Evolutionary conservation across 2,797 vertebrate genomes (phyloP).

Genomic region (Rhynchonycteris naso): DNA sequence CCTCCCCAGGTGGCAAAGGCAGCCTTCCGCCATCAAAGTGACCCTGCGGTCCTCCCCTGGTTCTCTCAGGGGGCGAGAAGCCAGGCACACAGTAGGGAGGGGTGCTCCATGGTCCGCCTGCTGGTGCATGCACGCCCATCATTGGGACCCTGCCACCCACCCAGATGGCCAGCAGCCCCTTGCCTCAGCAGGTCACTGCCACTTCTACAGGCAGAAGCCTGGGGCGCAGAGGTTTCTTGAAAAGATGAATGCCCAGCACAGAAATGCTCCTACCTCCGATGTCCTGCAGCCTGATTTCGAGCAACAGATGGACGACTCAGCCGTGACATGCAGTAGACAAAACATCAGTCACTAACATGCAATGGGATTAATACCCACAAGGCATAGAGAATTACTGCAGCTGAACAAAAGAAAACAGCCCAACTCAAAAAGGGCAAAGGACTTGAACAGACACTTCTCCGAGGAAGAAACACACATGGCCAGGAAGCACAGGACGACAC

Average conservation of each 20-base stretch:
- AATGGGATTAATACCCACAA: not conserved
- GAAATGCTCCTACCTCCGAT: not conserved
- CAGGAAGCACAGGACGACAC: accelerated
- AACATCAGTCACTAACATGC: too few species aligned
- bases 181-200: too few species aligned
- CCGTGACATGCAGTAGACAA: accelerated
- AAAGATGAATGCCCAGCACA: not conserved
- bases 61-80: not conserved
- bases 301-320: not conserved
- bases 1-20: not conserved
- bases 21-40: not conserved
- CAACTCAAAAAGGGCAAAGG: too few species aligned
- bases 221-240: accelerated
- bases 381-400: too few species aligned
- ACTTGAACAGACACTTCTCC: not conserved
- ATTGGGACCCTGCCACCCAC: too few species aligned
- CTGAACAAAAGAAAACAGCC: not conserved
- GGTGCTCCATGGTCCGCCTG: not conserved
- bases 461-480: accelerated
- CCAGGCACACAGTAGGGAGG: not conserved
- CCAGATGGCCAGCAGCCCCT: not conserved
- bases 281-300: accelerated
- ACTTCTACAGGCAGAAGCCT: too few species aligned
- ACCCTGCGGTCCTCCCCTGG: not conserved
- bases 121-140: accelerated